Percentiles rank a stretch among this genome's conserved stretches.
These are phyloP conservation scores for Epirrhoe alternata DNA, from an alignment of 2,888 invertebrate species.

Conservation along the genomic window DNA sequence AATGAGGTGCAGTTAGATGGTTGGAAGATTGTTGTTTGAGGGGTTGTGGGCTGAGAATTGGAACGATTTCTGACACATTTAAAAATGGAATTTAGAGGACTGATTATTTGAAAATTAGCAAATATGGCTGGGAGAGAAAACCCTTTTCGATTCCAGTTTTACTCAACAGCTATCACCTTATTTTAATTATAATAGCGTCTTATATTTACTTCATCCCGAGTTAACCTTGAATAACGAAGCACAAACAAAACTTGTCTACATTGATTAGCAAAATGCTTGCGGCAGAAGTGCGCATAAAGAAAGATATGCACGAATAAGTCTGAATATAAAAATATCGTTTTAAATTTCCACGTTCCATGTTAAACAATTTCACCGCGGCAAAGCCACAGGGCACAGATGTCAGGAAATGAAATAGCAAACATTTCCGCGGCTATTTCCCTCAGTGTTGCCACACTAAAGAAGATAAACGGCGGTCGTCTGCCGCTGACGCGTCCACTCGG, in stretches of 20 bases:
- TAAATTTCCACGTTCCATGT: constrained; percentile 44
- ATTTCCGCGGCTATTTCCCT: constrained; percentile 74
- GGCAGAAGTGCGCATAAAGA: constrained; percentile 33
- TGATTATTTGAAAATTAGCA: background rate
- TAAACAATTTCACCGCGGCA: constrained; percentile 41
- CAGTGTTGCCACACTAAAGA: constrained; percentile 74
- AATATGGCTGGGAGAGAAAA: background rate
- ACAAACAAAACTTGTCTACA: constrained; percentile 7
- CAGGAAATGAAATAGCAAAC: constrained; percentile 75
- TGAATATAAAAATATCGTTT: constrained; percentile 29
- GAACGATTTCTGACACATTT: constrained; percentile 33
- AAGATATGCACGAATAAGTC: constrained; percentile 19
- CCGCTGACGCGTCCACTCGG: constrained; percentile 79
- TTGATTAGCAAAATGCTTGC: constrained; percentile 20
- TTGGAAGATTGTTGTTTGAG: constrained; percentile 42
- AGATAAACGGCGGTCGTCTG: constrained; percentile 80
- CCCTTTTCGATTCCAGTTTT: background rate
- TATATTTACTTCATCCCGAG: too few relatives aligned
- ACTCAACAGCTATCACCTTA: background rate
- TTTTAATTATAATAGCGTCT: too few relatives aligned
- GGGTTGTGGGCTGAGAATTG: constrained; percentile 29
- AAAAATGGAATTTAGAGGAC: background rate
- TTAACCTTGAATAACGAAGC: too few relatives aligned
- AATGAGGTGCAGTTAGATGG: constrained; percentile 42
- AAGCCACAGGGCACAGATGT: constrained; percentile 47